Percentiles rank a stretch among this genome's conserved stretches.
Evolutionary conservation across 2,888 invertebrate genomes (phyloP).

Genomic region (Rhabditoides inermis): DNA sequence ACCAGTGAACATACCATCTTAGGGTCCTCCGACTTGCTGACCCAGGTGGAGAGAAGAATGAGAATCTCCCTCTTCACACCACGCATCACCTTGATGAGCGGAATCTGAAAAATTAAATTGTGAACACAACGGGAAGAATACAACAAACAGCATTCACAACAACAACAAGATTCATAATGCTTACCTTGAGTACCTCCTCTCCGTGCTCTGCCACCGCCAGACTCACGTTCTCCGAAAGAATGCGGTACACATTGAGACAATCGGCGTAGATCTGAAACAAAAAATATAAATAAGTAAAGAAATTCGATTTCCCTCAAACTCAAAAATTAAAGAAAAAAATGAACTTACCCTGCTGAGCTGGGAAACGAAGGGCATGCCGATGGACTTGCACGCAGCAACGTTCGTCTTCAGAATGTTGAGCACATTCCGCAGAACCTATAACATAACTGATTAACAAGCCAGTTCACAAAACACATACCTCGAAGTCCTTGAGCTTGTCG

Average conservation of each 20-base stretch:
- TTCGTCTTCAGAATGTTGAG: conserved; percentile 97
- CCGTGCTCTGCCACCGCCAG: conserved; percentile 87
- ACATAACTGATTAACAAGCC: background rate
- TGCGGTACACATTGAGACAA: conserved; percentile 86
- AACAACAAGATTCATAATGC: too few species aligned
- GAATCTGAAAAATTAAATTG: conserved; percentile 14
- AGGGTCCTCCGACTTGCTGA: conserved; percentile 79
- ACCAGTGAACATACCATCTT: conserved; percentile 59
- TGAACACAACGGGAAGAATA: background rate
- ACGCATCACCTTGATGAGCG: conserved; percentile 82
- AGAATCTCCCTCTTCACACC: conserved; percentile 96
- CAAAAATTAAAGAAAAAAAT: conserved; percentile 9
- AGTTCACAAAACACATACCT: background rate
- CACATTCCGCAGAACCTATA: conserved; percentile 83
- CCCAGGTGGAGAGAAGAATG: conserved; percentile 92
- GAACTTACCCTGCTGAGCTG: conserved; percentile 56
- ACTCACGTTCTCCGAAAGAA: conserved; percentile 81
- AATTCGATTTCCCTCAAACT: background rate
- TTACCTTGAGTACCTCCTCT: conserved; percentile 82
- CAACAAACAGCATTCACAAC: background rate
- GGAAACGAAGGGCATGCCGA: conserved; percentile 88
- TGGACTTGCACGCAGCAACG: conserved; percentile 93
- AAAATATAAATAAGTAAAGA: background rate
- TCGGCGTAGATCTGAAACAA: conserved; percentile 92
- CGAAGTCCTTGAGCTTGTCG: too few species aligned